phyloP scores from a whole-genome alignment of 1,140 invertebrate species.

The Drosophila gunungcola region DNA sequence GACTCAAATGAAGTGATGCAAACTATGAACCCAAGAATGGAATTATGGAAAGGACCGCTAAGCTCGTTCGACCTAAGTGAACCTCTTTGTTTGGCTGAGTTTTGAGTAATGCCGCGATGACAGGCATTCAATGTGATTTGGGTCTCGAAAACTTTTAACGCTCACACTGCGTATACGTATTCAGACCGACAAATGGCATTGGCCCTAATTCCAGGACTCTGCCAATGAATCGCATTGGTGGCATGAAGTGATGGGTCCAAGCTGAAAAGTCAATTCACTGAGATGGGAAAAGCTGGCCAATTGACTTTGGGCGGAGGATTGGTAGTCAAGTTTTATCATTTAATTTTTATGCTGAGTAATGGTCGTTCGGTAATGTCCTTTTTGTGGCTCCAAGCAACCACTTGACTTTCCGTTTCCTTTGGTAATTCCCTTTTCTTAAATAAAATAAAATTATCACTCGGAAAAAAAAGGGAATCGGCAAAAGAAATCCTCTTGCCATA shows the following conservation, averaged over 20 bases:
- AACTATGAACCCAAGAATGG: conserved; percentile 21
- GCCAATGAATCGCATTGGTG: conserved; percentile 18
- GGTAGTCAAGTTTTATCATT: conserved; percentile 29
- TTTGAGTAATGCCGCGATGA: conserved; percentile 47
- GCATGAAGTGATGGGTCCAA: conserved; percentile 12
- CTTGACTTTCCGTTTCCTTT: conserved; percentile 7
- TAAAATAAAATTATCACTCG: conserved; percentile 29
- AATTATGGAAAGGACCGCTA: conserved; percentile 31
- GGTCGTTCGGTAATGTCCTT: conserved; percentile 40
- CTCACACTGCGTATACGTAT: conserved; percentile 41
- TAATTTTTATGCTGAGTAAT: conserved; percentile 40
- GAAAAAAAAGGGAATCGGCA: neutral
- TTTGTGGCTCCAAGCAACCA: conserved; percentile 28
- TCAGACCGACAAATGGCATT: conserved; percentile 32
- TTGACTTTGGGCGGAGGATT: conserved; percentile 10
- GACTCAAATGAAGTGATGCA: conserved; percentile 32
- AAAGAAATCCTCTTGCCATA: conserved; percentile 14
- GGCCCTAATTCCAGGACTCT: conserved; percentile 23
- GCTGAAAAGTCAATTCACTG: conserved; percentile 35
- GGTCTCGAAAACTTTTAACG: conserved; percentile 31
- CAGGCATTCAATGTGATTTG: conserved; percentile 45
- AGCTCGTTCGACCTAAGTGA: conserved; percentile 39
- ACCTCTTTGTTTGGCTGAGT: conserved; percentile 40
- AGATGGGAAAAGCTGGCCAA: neutral
- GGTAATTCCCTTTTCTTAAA: conserved; percentile 7